A percentile compares a stretch with the other conserved stretches of the same genome.
These are phyloP conservation scores for Chaitophorus viminalis DNA, from an alignment of 2,888 invertebrate genomes.

Conservation along the genomic window DNA sequence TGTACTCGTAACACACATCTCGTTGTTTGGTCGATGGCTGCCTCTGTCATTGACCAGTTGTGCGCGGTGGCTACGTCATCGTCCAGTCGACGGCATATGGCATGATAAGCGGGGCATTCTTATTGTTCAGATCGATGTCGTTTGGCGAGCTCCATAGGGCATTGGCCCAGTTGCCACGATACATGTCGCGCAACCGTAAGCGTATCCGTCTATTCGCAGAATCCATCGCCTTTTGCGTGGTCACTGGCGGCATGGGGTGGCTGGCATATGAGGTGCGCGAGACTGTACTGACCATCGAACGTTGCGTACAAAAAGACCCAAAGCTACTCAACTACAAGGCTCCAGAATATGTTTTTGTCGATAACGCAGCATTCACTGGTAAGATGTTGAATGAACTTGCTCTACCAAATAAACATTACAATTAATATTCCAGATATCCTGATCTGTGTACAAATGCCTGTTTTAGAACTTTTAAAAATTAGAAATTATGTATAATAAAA, in stretches of 20 bases:
- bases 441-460: no score
- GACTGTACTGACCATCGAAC: neutral
- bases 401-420: no score
- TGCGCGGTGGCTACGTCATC: neutral
- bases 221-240: slow-evolving; percentile 34
- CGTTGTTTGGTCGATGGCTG: neutral
- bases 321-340: slow-evolving; percentile 38
- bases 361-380: slow-evolving; percentile 42
- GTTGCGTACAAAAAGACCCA: slow-evolving; percentile 37
- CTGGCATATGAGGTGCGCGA: slow-evolving; percentile 29
- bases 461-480: no score
- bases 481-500: no score
- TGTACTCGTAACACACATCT: neutral
- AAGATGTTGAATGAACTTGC: neutral
- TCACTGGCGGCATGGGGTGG: slow-evolving; percentile 39
- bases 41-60: neutral
- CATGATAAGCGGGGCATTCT: no score
- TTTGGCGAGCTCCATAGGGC: neutral
- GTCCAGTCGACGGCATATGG: neutral
- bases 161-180: neutral
- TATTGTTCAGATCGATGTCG: neutral
- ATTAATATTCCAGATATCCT: no score
- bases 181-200: slow-evolving; percentile 6
- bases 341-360: slow-evolving; percentile 40
- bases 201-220: slow-evolving; percentile 32